Conservation (phyloP, 53 echinoderm and acorn worm species). For the Arbacia lixula region DNA sequence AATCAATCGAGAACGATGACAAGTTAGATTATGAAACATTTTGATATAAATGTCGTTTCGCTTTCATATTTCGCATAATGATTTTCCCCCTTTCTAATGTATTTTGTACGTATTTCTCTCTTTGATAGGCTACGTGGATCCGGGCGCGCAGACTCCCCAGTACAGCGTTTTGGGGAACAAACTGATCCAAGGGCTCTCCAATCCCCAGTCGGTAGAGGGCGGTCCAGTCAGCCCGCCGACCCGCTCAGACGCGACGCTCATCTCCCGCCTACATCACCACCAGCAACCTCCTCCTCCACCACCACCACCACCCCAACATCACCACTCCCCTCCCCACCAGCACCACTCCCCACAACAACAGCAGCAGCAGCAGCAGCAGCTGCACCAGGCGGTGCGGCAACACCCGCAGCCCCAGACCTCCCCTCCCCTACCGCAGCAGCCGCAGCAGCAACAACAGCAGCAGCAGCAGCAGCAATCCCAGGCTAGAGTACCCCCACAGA, state of each 20-base stretch:
- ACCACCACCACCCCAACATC: not conserved
- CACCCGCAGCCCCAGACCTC: slow-evolving; percentile 57
- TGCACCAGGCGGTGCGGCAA: not conserved
- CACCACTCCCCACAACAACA: slow-evolving; percentile 4
- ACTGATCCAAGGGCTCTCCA: slow-evolving; percentile 36
- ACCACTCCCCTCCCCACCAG: slow-evolving; percentile 24
- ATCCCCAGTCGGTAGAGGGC: slow-evolving; percentile 20
- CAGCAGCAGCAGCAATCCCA: slow-evolving; percentile 45
- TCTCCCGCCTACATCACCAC: slow-evolving; percentile 56
- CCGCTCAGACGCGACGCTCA: slow-evolving; percentile 55
- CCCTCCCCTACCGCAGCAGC: slow-evolving; percentile 50
- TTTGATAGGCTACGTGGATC: slow-evolving; percentile 68
- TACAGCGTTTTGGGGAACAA: slow-evolving; percentile 52
- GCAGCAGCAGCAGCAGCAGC: slow-evolving; percentile 10
- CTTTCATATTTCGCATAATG: not conserved
- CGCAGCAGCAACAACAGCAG: slow-evolving; percentile 32
- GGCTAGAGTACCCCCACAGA: slow-evolving; percentile 35
- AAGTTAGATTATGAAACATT: not conserved
- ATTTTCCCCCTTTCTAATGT: not conserved
- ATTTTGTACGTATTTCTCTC: too few species aligned
- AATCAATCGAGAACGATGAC: not conserved
- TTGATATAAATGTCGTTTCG: not conserved
- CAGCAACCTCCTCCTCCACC: not conserved
- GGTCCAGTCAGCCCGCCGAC: slow-evolving; percentile 67
- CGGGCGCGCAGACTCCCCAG: slow-evolving; percentile 63